These are phyloP conservation scores for Mythimna ferrago DNA, from an alignment of 2,888 invertebrate genomes.

Conservation along the genomic window DNA sequence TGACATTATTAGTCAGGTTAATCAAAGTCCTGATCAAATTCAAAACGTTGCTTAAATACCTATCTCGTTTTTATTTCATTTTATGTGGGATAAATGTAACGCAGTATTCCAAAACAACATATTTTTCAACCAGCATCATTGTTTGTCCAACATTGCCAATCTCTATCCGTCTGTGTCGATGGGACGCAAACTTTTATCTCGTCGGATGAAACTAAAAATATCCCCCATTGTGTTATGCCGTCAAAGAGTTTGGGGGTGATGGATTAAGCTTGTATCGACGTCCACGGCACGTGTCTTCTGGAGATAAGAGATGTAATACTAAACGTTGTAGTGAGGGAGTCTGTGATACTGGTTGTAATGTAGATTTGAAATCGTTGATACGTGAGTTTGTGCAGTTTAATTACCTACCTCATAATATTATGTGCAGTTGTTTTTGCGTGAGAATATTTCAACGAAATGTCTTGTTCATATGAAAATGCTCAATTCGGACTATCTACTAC, in stretches of 20 bases:
- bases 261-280: constrained; percentile 83
- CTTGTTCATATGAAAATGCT: not conserved
- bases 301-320: constrained; percentile 77
- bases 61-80: not conserved
- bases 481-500: too few species aligned
- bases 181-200: constrained; percentile 63
- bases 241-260: constrained; percentile 87
- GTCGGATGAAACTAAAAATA: constrained; percentile 63
- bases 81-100: not conserved
- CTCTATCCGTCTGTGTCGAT: constrained; percentile 39
- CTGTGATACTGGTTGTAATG: constrained; percentile 40
- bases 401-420: constrained; percentile 28
- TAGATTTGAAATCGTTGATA: constrained; percentile 61
- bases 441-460: not conserved
- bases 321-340: constrained; percentile 60
- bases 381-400: constrained; percentile 46
- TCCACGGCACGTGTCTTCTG: constrained; percentile 78
- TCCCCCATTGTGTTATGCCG: constrained; percentile 76
- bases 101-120: not conserved
- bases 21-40: too few species aligned
- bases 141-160: constrained; percentile 46
- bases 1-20: too few species aligned
- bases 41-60: too few species aligned
- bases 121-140: constrained; percentile 23
- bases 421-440: not conserved